Base-by-base conservation (phyloP, 92 coral and sea anemone species). In the Parazoanthus atlanticus region DNA sequence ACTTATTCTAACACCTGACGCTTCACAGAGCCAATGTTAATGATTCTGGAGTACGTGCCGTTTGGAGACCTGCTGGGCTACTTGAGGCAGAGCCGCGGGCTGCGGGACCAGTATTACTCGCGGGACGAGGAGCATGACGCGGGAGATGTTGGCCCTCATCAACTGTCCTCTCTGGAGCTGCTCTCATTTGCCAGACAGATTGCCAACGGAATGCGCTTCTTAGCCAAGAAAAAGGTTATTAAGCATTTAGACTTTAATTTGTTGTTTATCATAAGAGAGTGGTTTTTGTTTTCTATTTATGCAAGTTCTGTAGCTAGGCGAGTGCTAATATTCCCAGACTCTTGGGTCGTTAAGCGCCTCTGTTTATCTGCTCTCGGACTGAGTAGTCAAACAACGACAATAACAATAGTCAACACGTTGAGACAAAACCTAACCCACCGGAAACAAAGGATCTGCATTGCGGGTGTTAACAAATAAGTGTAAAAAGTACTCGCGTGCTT, bases 31-130 rank as follows among this genome's bases (percentile, higher is more conserved):
- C 86, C 86, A 46, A 82, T 66, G 86, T 17, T 82, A 8, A 82
- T 82, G 86, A 82, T 82, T 33, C 36, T 82, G 86, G 86, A 82
- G 36, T 82, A 82, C 58, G 76, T 82, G 0, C 86, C 86, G 13
- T 82, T 82, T 38, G 86, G 86, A 29, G 86, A 82, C 26, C 76
- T 82, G 52, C 77, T 82, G 77, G 86, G 86, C 19, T 82, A 82
- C 72, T 31, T 82, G 77, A 82, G 86, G 17, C 86, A 67, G n/a
- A 38, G 28, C 86, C 86, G 86, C 77, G 86, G 86, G 64, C 73
- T 82, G 66, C 58, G 64, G 36, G 86, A 82, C 86, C 86, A 67
- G 6, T 70, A 82, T 28, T 82, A 82, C 34, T 41, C 61, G 86
- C 86, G 86, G 36, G 58, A 82, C 76, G 86, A 82, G n/a, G 86